phyloP scores from a whole-genome alignment of 2,888 invertebrate species.

The Tetragonisca angustula region DNA sequence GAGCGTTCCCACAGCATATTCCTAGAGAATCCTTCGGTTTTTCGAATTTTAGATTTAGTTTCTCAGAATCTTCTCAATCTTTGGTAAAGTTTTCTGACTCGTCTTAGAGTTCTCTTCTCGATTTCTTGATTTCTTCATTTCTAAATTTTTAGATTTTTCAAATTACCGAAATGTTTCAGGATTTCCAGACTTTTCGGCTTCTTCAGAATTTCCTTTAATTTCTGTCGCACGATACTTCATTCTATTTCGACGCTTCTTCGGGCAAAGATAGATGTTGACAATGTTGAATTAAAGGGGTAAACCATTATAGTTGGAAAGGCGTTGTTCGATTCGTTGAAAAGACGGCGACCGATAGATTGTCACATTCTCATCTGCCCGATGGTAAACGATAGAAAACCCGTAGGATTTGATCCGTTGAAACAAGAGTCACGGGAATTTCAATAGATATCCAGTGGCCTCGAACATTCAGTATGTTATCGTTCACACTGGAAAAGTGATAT shows the following conservation, averaged over 20 bases:
- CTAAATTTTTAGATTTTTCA: not conserved
- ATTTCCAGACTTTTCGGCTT: too few relatives aligned
- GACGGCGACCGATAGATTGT: slow-evolving; percentile 59
- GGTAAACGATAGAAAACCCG: slow-evolving; percentile 62
- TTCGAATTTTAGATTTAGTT: not conserved
- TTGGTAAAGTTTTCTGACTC: too few relatives aligned
- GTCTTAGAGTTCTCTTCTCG: not conserved
- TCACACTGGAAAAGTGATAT: slow-evolving; percentile 53
- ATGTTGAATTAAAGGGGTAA: slow-evolving; percentile 29
- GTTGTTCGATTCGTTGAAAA: slow-evolving; percentile 58
- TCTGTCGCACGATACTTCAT: not conserved
- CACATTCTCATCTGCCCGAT: slow-evolving; percentile 52
- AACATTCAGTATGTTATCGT: slow-evolving; percentile 50
- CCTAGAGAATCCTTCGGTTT: too few relatives aligned
- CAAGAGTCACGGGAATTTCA: slow-evolving; percentile 64
- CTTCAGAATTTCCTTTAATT: slow-evolving; percentile 12
- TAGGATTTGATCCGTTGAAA: slow-evolving; percentile 67
- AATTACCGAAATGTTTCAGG: not conserved
- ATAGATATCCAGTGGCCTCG: slow-evolving; percentile 48
- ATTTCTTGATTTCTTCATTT: not conserved
- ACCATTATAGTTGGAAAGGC: slow-evolving; percentile 31
- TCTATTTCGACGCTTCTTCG: not conserved
- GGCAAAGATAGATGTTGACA: slow-evolving; percentile 35
- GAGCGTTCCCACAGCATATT: not conserved
- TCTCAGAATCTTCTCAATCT: not conserved